Evolutionary conservation across 2,888 invertebrate species (phyloP), one percentile per base, ranked within the genome.

Genomic region (Ptilodon capucinus): DNA sequence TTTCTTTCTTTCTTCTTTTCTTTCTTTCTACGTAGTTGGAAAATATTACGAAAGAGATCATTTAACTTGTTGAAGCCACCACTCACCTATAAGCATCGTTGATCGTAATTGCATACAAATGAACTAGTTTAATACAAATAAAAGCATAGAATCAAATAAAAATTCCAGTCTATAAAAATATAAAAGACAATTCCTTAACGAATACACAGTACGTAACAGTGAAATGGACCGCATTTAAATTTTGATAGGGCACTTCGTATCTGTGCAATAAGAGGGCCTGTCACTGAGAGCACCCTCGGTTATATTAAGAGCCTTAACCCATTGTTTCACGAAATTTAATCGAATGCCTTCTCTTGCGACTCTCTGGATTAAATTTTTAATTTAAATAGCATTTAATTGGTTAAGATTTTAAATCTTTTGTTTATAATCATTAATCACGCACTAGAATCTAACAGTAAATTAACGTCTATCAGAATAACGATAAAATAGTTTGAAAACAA

Each of bases 181-280:
- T 71, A 71, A 72, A 60, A 58, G 61, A 71, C 72, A 74, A 75
- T 76, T 78, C 76, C 68, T 74, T 79, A 74, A 71, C 58, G 51
- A 55, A 47, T 52, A 66, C 67, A 47, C 58, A 57, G 57, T 57
- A 64, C 58, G 61, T 61, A 70, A 71, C 57, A 67, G 62, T 64
- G 59, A 75, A 78, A 74, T 70, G 72, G 66, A 71, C 70, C 71
- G 64, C 71, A 74, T 76, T 79, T 76, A 76, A 76, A 79, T 79
- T 75, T 79, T 76, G 72, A 75, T 79, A 72, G 67, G 70, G 62
- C 64, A 54, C 50, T 68, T 67, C 64, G 64, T 78, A 75, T 76
- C 75, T 73, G 65, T 73, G 70, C 71, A 76, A 72, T 72, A 68
- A 64, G 68, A 63, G 67, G 68, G 72, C 59, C 68, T 67, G 68